These are phyloP conservation scores for Pherbina coryleti DNA, from an alignment of 2,888 invertebrate species.

Conservation along the genomic window DNA sequence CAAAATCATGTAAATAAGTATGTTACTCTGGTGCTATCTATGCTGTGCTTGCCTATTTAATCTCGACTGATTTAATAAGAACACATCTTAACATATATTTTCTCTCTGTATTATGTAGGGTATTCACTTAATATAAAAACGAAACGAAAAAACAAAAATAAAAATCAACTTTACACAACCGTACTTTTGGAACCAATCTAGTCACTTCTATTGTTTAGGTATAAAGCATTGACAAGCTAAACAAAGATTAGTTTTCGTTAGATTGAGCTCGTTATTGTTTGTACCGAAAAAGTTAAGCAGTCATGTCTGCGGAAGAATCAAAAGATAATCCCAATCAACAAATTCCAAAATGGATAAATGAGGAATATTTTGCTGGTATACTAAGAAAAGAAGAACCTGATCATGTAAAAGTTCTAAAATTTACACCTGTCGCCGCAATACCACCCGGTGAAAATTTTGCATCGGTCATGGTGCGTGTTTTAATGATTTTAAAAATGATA, in stretches of 20 bases:
- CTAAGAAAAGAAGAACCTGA: slow-evolving; percentile 56
- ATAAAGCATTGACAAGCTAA: neutral
- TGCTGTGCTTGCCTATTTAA: too few species aligned
- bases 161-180: too few species aligned
- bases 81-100: too few species aligned
- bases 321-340: slow-evolving; percentile 57
- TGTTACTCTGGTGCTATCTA: too few species aligned
- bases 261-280: neutral
- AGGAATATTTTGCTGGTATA: slow-evolving; percentile 52
- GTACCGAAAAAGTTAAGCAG: neutral
- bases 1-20: too few species aligned
- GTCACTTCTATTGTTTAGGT: too few species aligned
- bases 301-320: neutral
- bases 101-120: too few species aligned
- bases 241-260: neutral
- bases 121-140: too few species aligned
- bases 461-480: slow-evolving; percentile 60
- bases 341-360: slow-evolving; percentile 59
- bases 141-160: too few species aligned
- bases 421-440: slow-evolving; percentile 58
- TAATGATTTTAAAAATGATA: slow-evolving; percentile 57
- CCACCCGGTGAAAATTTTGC: slow-evolving; percentile 64
- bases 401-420: slow-evolving; percentile 50
- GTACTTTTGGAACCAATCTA: too few species aligned
- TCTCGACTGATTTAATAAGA: too few species aligned